phyloP scores from a whole-genome alignment of 35 echinoderm and acorn worm genomes.

The Apostichopus japonicus region DNA sequence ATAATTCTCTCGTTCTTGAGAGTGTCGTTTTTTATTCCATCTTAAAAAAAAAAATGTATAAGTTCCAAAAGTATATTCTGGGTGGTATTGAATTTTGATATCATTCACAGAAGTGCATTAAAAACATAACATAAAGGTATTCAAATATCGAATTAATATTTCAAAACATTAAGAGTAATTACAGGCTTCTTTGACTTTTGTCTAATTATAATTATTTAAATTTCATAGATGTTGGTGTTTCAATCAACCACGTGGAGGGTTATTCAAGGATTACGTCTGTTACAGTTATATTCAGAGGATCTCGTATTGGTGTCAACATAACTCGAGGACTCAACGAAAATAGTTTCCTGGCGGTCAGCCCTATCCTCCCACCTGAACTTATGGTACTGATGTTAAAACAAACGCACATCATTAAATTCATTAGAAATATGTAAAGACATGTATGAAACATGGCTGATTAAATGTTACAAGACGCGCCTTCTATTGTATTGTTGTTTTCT shows the following conservation, averaged over 20 bases:
- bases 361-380: conserved; percentile 28
- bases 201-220: no score
- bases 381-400: not conserved
- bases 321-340: not conserved
- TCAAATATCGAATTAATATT: not conserved
- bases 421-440: not conserved
- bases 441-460: not conserved
- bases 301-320: conserved; percentile 38
- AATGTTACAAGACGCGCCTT: not conserved
- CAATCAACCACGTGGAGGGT: not conserved
- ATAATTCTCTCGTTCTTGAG: no score
- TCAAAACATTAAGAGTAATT: not conserved
- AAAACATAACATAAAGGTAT: not conserved
- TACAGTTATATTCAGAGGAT: conserved; percentile 36
- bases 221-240: conserved; percentile 1
- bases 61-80: no score
- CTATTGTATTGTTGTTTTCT: not conserved
- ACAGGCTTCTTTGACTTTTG: not conserved
- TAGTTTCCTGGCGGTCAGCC: not conserved
- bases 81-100: no score
- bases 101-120: no score
- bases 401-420: not conserved
- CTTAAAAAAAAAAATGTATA: no score
- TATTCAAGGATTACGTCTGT: not conserved
- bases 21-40: no score